Evolutionary conservation across 2,113 vertebrate species (phyloP), one percentile per base, ranked within the genome.

Genomic region (Anolis sagrei): DNA sequence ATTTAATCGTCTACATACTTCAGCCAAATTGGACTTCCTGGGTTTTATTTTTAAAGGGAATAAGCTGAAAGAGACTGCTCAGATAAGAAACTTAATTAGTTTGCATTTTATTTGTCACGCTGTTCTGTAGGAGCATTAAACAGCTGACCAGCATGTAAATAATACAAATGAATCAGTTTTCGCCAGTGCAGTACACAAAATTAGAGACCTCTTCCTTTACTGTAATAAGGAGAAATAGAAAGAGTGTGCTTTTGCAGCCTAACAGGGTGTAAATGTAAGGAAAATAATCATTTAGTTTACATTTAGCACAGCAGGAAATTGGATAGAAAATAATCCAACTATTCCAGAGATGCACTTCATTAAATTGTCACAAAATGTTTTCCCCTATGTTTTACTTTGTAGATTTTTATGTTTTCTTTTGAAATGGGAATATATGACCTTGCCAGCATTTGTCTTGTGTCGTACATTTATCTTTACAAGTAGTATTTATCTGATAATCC

Each of bases 201-300:
- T 88, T 93, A 90, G 79, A 91, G 87, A 89, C 48, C 25, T 91
- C 83, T 89, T 93, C 81, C 85, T 92, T 2, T 76, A 88, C 51
- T 90, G 90, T 89, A 88, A 84, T 91, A 92, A 95, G 85, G 87
- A 91, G 79, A 94, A 91, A 62, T 91, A 91, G 87, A 89, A 89
- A 91, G 81, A 92, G 81, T 73, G 81, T 91, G 85, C 70, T 92
- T 95, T 94, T 92, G 81, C 84, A 93, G 78, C 88, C 89, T 88
- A 89, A 61, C 94, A 91, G 91, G 75, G 88, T 9, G 79, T 93
- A 92, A 93, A 93, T 95, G 90, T 92, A 92, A 94, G 91, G 90
- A 96, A 96, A 96, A 95, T 94, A 95, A 92, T 95, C 94, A 95
- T 96, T 96, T 94, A 95, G 90, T 75, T 93, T 92, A 88, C 89